These are phyloP conservation scores for Epinotia demarniana DNA, from an alignment of 2,888 invertebrate species.

Conservation along the genomic window DNA sequence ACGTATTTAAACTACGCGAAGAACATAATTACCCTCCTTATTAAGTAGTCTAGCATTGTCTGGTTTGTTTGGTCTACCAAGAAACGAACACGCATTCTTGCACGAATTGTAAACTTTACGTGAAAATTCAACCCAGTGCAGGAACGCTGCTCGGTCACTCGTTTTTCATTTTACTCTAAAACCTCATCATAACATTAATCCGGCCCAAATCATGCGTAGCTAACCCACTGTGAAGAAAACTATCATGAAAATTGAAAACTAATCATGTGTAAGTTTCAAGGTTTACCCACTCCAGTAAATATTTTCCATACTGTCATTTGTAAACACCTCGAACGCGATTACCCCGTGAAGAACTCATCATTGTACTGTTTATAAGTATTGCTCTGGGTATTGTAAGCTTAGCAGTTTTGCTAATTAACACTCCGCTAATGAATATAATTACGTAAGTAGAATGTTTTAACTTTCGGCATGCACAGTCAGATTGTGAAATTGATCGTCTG, in stretches of 20 bases:
- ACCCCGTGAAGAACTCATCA: neutral
- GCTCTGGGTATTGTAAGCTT: too few species aligned
- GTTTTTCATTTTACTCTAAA: neutral
- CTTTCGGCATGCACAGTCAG: too few species aligned
- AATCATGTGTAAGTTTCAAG: constrained; percentile 17
- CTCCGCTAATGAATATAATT: too few species aligned
- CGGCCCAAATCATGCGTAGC: neutral
- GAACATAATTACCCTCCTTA: too few species aligned
- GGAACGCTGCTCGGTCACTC: neutral
- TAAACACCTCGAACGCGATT: neutral
- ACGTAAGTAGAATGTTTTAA: too few species aligned
- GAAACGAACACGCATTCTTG: neutral
- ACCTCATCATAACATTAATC: neutral
- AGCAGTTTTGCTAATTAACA: too few species aligned
- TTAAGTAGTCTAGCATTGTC: neutral
- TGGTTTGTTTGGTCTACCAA: neutral
- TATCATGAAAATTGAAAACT: constrained; percentile 10
- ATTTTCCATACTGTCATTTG: neutral
- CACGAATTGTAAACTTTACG: neutral
- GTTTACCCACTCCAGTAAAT: neutral
- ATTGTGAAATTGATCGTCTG: too few species aligned
- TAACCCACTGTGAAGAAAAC: constrained; percentile 5
- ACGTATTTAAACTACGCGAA: too few species aligned
- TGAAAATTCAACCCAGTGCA: neutral
- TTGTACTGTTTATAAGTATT: too few species aligned